Conservation (phyloP, 2,113 vertebrate genomes). For the Proterorhinus semilunaris region DNA sequence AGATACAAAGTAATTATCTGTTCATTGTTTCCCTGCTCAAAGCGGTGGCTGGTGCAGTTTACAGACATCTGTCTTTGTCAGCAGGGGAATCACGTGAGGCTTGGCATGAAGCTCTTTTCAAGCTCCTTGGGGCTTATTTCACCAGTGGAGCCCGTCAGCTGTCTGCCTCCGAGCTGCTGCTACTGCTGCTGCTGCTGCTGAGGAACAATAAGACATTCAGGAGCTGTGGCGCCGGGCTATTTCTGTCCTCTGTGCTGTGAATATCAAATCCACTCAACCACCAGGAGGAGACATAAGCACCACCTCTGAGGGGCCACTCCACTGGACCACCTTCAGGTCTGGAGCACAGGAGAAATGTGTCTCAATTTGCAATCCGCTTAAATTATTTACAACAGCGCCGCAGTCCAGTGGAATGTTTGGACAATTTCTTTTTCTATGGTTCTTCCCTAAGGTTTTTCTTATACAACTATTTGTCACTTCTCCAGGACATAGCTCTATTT, state of each 20-base stretch:
- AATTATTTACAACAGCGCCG: neutral
- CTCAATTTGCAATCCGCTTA: constrained; percentile 3
- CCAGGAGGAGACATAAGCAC: neutral
- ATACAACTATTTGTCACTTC: constrained; percentile 1
- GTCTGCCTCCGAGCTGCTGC: constrained; percentile 26
- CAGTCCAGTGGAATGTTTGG: neutral
- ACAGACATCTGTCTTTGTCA: constrained; percentile 6
- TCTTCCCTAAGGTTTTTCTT: neutral
- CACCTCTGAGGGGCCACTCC: neutral
- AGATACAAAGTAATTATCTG: neutral
- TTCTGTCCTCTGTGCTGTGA: constrained; percentile 48
- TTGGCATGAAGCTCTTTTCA: constrained; percentile 4
- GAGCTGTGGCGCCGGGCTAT: constrained; percentile 28
- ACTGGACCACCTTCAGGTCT: constrained; percentile 5
- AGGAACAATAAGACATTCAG: constrained; percentile 42
- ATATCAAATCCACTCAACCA: constrained; percentile 28
- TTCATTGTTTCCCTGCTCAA: neutral
- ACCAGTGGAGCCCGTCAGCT: constrained; percentile 27
- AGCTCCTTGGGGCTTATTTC: constrained; percentile 16
- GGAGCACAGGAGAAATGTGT: neutral
- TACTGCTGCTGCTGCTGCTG: neutral
- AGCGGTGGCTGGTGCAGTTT: neutral
- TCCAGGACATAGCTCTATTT: neutral
- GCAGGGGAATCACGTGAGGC: constrained; percentile 6
- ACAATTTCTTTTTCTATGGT: neutral